phyloP scores from a whole-genome alignment of 2,888 invertebrate genomes.

The Drosophila cracens region DNA sequence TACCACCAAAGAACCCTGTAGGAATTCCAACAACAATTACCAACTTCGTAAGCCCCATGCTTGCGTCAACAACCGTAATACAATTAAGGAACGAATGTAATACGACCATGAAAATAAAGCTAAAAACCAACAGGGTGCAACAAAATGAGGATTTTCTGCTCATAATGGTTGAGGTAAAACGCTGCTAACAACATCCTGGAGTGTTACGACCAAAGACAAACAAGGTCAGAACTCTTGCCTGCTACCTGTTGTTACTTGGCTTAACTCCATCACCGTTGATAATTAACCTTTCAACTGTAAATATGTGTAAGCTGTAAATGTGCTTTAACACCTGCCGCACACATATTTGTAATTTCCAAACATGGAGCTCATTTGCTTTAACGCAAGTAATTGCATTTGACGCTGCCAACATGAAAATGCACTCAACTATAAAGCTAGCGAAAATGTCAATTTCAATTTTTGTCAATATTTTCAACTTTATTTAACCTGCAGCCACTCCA shows the following conservation, averaged over 20 bases:
- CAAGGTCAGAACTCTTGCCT: conserved; percentile 25
- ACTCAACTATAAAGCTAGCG: conserved; percentile 43
- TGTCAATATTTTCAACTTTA: not conserved
- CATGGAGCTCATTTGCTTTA: conserved; percentile 42
- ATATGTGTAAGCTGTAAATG: conserved; percentile 34
- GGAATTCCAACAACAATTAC: conserved; percentile 45
- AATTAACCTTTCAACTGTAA: conserved; percentile 69
- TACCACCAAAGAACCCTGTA: not conserved
- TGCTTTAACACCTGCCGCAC: not conserved
- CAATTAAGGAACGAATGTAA: conserved; percentile 62
- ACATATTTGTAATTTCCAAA: conserved; percentile 28
- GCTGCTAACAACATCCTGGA: conserved; percentile 37
- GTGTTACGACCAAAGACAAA: conserved; percentile 50
- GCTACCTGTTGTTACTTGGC: conserved; percentile 30
- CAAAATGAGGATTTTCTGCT: conserved; percentile 4
- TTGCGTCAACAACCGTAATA: conserved; percentile 7
- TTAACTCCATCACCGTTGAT: conserved; percentile 34
- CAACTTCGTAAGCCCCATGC: conserved; percentile 12
- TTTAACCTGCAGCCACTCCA: not conserved
- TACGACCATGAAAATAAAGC: conserved; percentile 47
- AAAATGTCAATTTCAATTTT: conserved; percentile 3
- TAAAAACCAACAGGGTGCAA: conserved; percentile 31
- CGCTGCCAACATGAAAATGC: conserved; percentile 63
- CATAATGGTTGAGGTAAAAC: conserved; percentile 29
- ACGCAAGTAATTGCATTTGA: conserved; percentile 52